phyloP scores from a whole-genome alignment of 2,113 vertebrate species.

The Ceyx margarethae region DNA sequence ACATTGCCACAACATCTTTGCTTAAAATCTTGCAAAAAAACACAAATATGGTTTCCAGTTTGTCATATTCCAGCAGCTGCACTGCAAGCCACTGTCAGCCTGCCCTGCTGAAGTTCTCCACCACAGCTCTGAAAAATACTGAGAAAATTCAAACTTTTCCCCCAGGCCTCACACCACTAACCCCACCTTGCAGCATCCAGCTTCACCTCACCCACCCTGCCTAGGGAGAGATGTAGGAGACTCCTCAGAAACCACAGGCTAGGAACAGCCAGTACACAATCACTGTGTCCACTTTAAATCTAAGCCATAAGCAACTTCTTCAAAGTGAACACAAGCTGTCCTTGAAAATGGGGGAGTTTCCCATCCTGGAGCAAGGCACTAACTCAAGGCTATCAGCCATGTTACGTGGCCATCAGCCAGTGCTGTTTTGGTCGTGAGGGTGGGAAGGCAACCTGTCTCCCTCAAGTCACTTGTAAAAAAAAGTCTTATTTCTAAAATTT shows the following conservation, averaged over 20 bases:
- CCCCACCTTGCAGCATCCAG: background rate
- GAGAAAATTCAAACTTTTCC: background rate
- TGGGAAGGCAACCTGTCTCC: background rate
- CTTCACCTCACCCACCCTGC: fast-evolving
- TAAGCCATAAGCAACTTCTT: background rate
- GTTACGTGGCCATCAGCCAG: too few species aligned
- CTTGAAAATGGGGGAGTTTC: background rate
- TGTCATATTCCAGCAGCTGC: background rate
- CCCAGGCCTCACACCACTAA: background rate
- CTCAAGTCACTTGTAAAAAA: background rate
- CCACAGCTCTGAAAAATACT: background rate
- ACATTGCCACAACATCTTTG: background rate
- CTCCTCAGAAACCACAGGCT: background rate
- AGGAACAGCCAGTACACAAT: background rate
- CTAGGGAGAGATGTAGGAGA: fast-evolving
- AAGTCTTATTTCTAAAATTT: background rate
- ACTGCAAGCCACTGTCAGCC: background rate
- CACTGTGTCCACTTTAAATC: fast-evolving
- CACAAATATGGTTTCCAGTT: background rate
- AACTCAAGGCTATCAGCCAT: background rate
- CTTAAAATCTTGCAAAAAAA: background rate
- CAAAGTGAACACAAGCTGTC: background rate
- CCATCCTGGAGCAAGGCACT: background rate
- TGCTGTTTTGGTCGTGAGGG: background rate
- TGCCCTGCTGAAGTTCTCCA: background rate